Evolutionary conservation across 2,113 vertebrate species (phyloP), one percentile per base, ranked within the genome.

Genomic region (Barnardius zonarius): DNA sequence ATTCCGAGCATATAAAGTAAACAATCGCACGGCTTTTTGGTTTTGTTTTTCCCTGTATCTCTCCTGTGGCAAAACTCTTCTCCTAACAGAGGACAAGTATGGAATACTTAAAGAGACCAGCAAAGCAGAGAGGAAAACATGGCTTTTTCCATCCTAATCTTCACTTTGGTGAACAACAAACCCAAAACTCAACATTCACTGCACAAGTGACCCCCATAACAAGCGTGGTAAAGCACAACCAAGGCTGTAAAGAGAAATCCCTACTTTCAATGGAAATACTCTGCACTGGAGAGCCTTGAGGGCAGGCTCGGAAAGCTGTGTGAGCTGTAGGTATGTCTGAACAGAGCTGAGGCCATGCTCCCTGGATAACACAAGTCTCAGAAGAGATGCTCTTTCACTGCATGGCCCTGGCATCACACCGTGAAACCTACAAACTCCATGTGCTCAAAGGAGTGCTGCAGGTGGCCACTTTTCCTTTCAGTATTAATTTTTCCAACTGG

Each of bases 201-300:
- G 57, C 2, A 1, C 22, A 18, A 52, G 20, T 0, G 1, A 24
- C 18, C 59, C 28, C 27, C 55, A 2, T 0, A 14, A 5, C 7
- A 52, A 23, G 51, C 2, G 0, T 1, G 4, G 31, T 1, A 25
- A 27, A 17, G 19, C 20, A 43, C 41, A 61, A 17, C 14, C 39
- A 33, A 28, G 13, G 43, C 27, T 64, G 18, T 11, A 5, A 68
- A 37, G n/a, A 8, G 18, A 19, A 83, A 9, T 15, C 25, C 25
- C n/a, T 51, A 48, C 33, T 82, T 63, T 48, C 33, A 46, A 12
- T 37, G 48, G 76, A 9, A 41, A 31, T 8, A 22, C 17, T 31
- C n/a, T 3, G 14, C 5, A 1, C 31, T 17, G 41, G 48, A 7
- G 2, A 15, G 37, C 37, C 41, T 13, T 17, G 9, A 46, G n/a